Evolutionary conservation across 2,888 invertebrate species (phyloP).

Genomic region (Homarus gammarus): DNA sequence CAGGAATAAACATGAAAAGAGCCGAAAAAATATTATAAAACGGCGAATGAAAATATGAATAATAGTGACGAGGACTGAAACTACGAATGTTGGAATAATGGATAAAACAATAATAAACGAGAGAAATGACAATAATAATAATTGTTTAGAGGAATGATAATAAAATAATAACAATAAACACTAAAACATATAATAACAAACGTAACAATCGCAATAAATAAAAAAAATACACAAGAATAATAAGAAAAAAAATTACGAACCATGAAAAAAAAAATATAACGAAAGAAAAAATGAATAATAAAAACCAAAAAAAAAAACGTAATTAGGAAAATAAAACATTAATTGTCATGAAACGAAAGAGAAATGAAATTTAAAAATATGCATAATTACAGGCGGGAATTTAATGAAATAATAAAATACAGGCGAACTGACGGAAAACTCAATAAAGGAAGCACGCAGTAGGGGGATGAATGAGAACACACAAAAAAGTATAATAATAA

Average conservation of each 20-base stretch:
- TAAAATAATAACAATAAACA: too few species aligned
- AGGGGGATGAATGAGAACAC: too few species aligned
- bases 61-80: conserved; percentile 5
- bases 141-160: neutral
- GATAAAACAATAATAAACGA: conserved; percentile 25
- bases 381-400: too few species aligned
- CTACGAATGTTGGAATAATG: conserved; percentile 7
- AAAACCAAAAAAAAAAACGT: too few species aligned
- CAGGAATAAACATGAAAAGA: conserved; percentile 14
- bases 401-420: too few species aligned
- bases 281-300: too few species aligned
- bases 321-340: too few species aligned
- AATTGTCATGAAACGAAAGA: too few species aligned
- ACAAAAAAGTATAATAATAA: too few species aligned
- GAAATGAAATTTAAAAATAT: too few species aligned
- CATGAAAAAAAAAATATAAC: conserved; percentile 18
- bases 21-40: conserved; percentile 14
- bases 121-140: neutral
- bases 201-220: neutral
- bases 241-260: neutral
- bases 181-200: conserved; percentile 12
- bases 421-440: too few species aligned
- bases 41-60: conserved; percentile 8
- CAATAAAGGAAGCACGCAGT: too few species aligned
- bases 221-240: neutral